Evolutionary conservation across 2,888 invertebrate species (phyloP).

Genomic region (Bombylius major): DNA sequence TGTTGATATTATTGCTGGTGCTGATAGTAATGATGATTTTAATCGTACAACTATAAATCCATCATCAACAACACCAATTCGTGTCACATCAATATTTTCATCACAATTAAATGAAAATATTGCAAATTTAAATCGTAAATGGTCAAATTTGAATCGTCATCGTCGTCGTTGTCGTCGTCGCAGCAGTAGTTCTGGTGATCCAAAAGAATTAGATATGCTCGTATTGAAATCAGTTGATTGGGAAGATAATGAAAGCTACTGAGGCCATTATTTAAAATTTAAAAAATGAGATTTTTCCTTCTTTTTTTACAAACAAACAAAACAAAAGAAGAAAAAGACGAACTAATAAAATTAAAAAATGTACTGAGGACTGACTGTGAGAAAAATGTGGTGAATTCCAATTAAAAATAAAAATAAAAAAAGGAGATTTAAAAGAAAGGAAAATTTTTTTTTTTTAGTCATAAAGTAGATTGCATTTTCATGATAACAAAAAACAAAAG

Average conservation of each 20-base stretch:
- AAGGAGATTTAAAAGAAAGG: too few relatives aligned
- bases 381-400: not conserved
- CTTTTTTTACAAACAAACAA: not conserved
- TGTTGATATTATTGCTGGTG: too few relatives aligned
- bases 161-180: slow-evolving; percentile 21
- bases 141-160: slow-evolving; percentile 31
- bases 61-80: slow-evolving; percentile 16
- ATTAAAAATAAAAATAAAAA: too few relatives aligned
- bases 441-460: too few relatives aligned
- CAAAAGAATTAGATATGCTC: slow-evolving; percentile 34
- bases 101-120: slow-evolving; percentile 27
- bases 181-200: slow-evolving; percentile 33
- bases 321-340: not conserved
- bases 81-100: slow-evolving; percentile 30
- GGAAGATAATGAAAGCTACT: slow-evolving; percentile 37
- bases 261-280: not conserved
- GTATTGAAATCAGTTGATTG: slow-evolving; percentile 36
- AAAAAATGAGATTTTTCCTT: too few relatives aligned
- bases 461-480: too few relatives aligned
- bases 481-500: not conserved
- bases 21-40: too few relatives aligned
- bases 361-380: not conserved
- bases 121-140: slow-evolving; percentile 33
- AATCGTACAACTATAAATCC: too few relatives aligned
- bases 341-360: not conserved